phyloP scores from a whole-genome alignment of 2,888 invertebrate genomes.

The Rhagium mordax region DNA sequence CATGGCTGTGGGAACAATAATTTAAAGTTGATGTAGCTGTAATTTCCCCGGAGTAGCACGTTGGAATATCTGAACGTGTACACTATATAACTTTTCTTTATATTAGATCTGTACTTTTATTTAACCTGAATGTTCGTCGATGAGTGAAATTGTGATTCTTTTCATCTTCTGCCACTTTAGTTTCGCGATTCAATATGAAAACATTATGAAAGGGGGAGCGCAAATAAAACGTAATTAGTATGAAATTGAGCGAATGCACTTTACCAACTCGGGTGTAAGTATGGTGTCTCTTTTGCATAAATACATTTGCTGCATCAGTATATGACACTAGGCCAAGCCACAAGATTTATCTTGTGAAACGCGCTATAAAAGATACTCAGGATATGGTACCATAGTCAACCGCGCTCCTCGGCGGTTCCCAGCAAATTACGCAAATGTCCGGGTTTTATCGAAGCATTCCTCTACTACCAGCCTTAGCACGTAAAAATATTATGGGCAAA shows the following conservation, averaged over 20 bases:
- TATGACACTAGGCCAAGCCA: too few species aligned
- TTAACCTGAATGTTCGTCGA: background rate
- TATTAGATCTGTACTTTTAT: background rate
- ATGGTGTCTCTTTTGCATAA: too few species aligned
- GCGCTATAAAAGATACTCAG: too few species aligned
- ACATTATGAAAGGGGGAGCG: background rate
- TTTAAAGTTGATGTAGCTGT: background rate
- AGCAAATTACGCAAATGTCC: too few species aligned
- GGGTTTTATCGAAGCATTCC: too few species aligned
- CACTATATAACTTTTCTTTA: background rate
- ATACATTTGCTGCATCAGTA: too few species aligned
- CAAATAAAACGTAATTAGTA: background rate
- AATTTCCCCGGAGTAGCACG: background rate
- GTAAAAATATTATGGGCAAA: too few species aligned
- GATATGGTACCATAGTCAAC: too few species aligned
- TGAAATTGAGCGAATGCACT: background rate
- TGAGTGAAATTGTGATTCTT: conserved; percentile 5
- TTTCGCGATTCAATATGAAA: background rate
- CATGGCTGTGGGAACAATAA: background rate
- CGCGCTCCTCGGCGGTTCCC: too few species aligned
- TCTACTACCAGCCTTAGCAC: too few species aligned
- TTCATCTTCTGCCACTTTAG: background rate
- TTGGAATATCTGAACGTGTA: background rate
- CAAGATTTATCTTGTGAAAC: too few species aligned
- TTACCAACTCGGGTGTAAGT: too few species aligned